Base-by-base conservation (phyloP, 35 echinoderm and acorn worm genomes). In the Heliocidaris tuberculata region DNA sequence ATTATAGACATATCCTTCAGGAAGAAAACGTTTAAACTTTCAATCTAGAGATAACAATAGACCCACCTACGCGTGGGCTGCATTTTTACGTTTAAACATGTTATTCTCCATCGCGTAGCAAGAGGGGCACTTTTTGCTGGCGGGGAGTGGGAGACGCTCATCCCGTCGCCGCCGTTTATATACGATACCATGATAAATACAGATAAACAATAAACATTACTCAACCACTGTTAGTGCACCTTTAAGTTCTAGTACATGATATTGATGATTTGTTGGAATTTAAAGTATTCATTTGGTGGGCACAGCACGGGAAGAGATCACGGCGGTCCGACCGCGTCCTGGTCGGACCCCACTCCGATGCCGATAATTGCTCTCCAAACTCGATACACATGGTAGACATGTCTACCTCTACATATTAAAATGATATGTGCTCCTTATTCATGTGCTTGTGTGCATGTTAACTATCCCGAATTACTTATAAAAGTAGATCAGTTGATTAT, bases 291-390 rank as follows among this genome's bases (percentile, higher is more conserved):
- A 47, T 42, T 32, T 47, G 47, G 87, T 47, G 31, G 31, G 87
- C 47, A 48, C 47, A 48, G 31, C 31, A 42, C 31, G 31, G 31
- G 47, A 32, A 32, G 31, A 89, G 24, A 32, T 89, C 87, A 42
- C 31, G 31, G 47, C 47, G 3, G 87, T 89, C 87, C 47, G 47
- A 32, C 87, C 87, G 47, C 31, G 87, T 32, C 17, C 32, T 27
- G 87, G 47, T 9, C 87, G 31, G 35, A 89, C 87, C 87, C 87
- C 87, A 89, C 47, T 48, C 87, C 15, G 31, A 19, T 31, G 87
- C 87, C 31, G 47, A 32, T 89, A 89, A 89, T 89, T 89, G 87
- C 87, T 89, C 47, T 9, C 87, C 32, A 89, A 89, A 89, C 47
- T 89, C 87, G 47, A 89, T 32, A 89, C 87, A 89, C 24, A 48